These are phyloP conservation scores for Lasioglossum oenotherae DNA, from an alignment of 2,888 invertebrate species.

Conservation along the genomic window DNA sequence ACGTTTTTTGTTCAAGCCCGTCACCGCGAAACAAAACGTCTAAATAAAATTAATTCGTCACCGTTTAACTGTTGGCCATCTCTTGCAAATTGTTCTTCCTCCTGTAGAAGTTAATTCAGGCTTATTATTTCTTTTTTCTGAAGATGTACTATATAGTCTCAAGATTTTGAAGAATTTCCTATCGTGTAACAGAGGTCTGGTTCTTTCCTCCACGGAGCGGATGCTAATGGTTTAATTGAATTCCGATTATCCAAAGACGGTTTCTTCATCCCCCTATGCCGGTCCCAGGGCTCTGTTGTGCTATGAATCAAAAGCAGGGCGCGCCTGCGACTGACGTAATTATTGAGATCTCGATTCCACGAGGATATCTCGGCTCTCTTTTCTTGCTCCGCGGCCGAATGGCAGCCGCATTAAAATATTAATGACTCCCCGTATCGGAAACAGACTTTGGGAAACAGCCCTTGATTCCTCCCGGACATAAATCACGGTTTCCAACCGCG, in stretches of 20 bases:
- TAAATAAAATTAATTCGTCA: too few relatives aligned
- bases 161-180: not conserved
- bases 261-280: conserved; percentile 64
- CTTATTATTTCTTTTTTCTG: not conserved
- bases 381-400: conserved; percentile 62
- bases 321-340: conserved; percentile 80
- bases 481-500: conserved; percentile 61
- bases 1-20: too few relatives aligned
- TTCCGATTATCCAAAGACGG: conserved; percentile 83
- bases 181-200: not conserved
- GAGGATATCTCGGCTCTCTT: conserved; percentile 66
- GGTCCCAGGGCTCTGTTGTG: conserved; percentile 72
- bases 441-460: conserved; percentile 69
- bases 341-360: conserved; percentile 81
- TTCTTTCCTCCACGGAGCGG: conserved; percentile 31
- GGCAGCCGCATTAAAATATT: conserved; percentile 79
- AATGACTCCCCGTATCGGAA: conserved; percentile 74
- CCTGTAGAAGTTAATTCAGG: not conserved
- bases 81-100: not conserved
- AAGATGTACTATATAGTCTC: not conserved
- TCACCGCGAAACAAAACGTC: too few relatives aligned
- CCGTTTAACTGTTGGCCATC: too few relatives aligned
- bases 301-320: conserved; percentile 82
- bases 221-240: conserved; percentile 83
- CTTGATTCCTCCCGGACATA: conserved; percentile 53